These are phyloP conservation scores for Laticauda laticaudata DNA, from an alignment of 2,113 vertebrate species.

Conservation along the genomic window DNA sequence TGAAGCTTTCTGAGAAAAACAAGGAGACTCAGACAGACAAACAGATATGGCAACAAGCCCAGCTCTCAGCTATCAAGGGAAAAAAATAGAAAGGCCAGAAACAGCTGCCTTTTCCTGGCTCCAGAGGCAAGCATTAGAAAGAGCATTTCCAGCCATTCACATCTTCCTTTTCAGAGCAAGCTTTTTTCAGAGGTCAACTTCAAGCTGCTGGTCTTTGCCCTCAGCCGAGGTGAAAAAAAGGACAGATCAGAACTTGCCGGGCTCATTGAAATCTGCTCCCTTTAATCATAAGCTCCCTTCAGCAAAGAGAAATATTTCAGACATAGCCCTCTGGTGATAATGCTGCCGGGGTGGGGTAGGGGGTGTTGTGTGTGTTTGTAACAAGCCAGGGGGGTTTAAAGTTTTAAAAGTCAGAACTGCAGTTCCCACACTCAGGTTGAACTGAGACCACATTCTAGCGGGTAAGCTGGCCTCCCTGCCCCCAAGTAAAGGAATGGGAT, in stretches of 20 bases:
- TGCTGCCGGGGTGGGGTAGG: slow-evolving; percentile 15
- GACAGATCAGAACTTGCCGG: slow-evolving; percentile 62
- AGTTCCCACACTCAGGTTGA: slow-evolving; percentile 50
- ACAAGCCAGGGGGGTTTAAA: slow-evolving; percentile 49
- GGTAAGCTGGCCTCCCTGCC: slow-evolving; percentile 18
- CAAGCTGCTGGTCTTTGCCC: slow-evolving; percentile 69
- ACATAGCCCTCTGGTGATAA: slow-evolving; percentile 41
- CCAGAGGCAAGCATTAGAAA: slow-evolving; percentile 46
- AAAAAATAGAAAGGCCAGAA: slow-evolving; percentile 56
- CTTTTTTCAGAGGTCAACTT: slow-evolving; percentile 61
- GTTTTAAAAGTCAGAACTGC: slow-evolving; percentile 39
- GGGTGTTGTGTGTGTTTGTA: slow-evolving; percentile 39
- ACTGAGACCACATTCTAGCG: background rate
- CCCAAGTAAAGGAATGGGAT: slow-evolving; percentile 10
- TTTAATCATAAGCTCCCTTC: slow-evolving; percentile 65
- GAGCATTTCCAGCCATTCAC: slow-evolving; percentile 54
- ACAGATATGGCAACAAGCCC: slow-evolving; percentile 69
- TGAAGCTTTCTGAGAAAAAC: slow-evolving; percentile 67
- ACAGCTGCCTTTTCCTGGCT: slow-evolving; percentile 70
- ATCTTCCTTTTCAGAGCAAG: slow-evolving; percentile 61
- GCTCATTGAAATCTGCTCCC: slow-evolving; percentile 59
- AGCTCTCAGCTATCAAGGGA: slow-evolving; percentile 42
- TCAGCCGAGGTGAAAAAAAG: slow-evolving; percentile 70
- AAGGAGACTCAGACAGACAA: slow-evolving; percentile 61
- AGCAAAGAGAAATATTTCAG: slow-evolving; percentile 51